Conservation (phyloP, 1,140 invertebrate genomes). For the Mizuhopecten yessoensis region DNA sequence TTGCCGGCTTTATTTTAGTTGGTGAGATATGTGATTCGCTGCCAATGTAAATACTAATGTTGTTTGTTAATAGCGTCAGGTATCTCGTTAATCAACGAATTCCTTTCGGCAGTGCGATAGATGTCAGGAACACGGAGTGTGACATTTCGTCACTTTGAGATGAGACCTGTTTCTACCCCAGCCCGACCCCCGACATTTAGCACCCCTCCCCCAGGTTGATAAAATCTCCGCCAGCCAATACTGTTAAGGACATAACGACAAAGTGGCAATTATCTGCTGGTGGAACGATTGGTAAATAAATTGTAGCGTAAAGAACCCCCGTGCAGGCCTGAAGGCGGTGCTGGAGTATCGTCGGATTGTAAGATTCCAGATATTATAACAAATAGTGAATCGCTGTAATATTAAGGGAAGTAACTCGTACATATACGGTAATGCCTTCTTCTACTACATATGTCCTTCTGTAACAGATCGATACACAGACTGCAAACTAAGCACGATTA, state of each 20-base stretch:
- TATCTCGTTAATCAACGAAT: neutral
- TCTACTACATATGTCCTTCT: no score
- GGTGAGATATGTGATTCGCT: neutral
- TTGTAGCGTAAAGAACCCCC: neutral
- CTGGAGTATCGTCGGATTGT: neutral
- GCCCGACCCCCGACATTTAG: conserved; percentile 1
- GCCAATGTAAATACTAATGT: neutral
- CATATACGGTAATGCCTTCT: neutral
- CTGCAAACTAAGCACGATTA: no score
- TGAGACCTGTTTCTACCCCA: neutral
- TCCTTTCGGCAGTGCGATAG: neutral
- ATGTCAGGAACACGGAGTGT: neutral
- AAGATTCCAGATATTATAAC: neutral
- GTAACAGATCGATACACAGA: no score
- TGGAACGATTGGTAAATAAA: conserved; percentile 7
- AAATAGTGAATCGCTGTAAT: neutral
- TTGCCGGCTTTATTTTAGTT: neutral
- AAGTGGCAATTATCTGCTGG: conserved; percentile 1
- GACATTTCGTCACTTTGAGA: neutral
- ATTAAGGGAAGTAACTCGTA: neutral
- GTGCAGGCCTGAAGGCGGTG: neutral
- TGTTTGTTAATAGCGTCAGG: neutral
- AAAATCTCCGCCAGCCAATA: neutral
- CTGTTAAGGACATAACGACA: neutral
- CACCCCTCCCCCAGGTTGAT: no score